A percentile compares a stretch with the other conserved stretches of the same genome.
Conservation (phyloP, 2,888 invertebrate genomes). For the Dryobota labecula region DNA sequence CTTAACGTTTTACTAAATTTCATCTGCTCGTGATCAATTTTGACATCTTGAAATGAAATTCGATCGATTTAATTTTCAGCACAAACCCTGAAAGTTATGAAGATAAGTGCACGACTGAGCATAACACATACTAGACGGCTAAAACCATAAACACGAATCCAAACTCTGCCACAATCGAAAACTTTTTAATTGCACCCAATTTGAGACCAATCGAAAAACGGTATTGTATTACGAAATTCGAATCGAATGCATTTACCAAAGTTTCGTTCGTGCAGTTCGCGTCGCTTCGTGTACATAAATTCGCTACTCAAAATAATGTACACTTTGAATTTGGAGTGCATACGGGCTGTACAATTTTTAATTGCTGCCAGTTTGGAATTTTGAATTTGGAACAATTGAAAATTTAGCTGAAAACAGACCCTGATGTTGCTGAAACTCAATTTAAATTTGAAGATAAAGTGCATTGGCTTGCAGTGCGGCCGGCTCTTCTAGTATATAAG, state of each 20-base stretch:
- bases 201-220: conserved; percentile 85
- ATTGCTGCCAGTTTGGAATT: conserved; percentile 60
- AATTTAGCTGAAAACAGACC: conserved; percentile 17
- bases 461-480: not conserved
- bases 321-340: conserved; percentile 76
- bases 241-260: conserved; percentile 75
- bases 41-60: conserved; percentile 2
- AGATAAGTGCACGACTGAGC: conserved; percentile 22
- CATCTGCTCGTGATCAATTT: too few species aligned
- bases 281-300: conserved; percentile 79
- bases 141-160: conserved; percentile 59
- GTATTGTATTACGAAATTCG: conserved; percentile 84
- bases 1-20: not conserved
- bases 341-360: conserved; percentile 70
- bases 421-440: conserved; percentile 1
- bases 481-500: not conserved
- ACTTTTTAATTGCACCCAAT: conserved; percentile 88
- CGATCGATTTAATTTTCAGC: conserved; percentile 5
- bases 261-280: conserved; percentile 75
- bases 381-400: conserved; percentile 47
- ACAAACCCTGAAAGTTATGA: conserved; percentile 25
- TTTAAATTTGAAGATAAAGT: not conserved
- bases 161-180: conserved; percentile 70
- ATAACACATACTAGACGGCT: conserved; percentile 34
- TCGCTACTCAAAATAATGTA: conserved; percentile 76